Conservation (phyloP, 1,140 invertebrate genomes). For the Drosophila eugracilis region DNA sequence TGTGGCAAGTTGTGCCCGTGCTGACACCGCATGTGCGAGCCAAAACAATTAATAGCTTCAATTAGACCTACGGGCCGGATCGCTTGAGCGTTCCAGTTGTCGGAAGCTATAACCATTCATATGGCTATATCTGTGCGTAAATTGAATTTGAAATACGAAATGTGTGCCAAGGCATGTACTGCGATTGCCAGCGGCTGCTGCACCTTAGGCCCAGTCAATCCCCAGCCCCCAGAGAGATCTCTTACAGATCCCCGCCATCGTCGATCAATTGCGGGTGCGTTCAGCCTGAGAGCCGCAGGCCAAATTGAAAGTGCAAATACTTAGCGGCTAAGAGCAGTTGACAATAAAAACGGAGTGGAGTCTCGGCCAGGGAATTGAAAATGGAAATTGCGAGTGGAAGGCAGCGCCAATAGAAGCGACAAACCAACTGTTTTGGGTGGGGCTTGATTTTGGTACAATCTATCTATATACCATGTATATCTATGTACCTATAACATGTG, state of each 20-base stretch:
- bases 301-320: conserved; percentile 60
- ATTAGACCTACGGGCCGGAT: conserved; percentile 75
- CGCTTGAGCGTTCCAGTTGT: conserved; percentile 64
- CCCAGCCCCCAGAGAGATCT: conserved; percentile 40
- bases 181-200: conserved; percentile 42
- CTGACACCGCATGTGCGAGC: conserved; percentile 42
- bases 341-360: conserved; percentile 49
- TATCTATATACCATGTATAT: background rate
- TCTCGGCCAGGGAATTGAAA: conserved; percentile 30
- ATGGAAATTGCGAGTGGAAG: conserved; percentile 43
- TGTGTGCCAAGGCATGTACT: conserved; percentile 67
- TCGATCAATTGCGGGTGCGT: conserved; percentile 52
- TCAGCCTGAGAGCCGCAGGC: conserved; percentile 3
- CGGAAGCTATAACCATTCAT: conserved; percentile 82
- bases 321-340: conserved; percentile 45
- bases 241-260: background rate
- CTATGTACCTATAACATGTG: too few relatives aligned
- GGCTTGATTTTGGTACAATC: conserved; percentile 18
- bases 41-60: conserved; percentile 80
- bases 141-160: conserved; percentile 69
- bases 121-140: conserved; percentile 81
- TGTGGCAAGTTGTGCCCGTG: conserved; percentile 22
- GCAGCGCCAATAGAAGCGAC: conserved; percentile 35
- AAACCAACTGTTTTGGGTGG: conserved; percentile 29
- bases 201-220: conserved; percentile 25